Evolutionary conservation across 2,113 vertebrate species (phyloP).

Genomic region (Petromus typicus): DNA sequence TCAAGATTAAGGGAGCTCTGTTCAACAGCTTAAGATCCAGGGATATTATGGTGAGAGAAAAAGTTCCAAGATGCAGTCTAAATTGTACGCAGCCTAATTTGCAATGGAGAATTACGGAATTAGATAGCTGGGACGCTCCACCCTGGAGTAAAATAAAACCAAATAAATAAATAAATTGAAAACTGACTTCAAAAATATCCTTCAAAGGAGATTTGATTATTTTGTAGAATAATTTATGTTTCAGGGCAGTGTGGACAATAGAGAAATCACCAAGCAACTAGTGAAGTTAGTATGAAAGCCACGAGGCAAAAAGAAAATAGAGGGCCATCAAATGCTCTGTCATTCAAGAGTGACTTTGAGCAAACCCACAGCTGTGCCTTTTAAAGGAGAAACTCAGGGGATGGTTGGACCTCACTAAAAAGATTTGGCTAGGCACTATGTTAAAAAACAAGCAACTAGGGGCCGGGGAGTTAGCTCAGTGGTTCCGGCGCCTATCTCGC

Average conservation of each 20-base stretch:
- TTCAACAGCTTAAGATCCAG: too few relatives aligned
- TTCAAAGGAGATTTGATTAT: background rate
- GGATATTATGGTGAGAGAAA: background rate
- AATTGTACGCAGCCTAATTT: background rate
- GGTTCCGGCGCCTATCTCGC: too few relatives aligned
- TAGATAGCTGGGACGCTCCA: background rate
- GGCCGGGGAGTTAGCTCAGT: too few relatives aligned
- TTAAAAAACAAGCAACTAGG: background rate
- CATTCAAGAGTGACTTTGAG: background rate
- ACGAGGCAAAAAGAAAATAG: background rate
- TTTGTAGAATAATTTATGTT: background rate
- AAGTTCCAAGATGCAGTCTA: background rate
- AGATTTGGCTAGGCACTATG: background rate
- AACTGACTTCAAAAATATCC: background rate
- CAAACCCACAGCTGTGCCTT: background rate
- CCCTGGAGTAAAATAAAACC: background rate
- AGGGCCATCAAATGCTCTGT: background rate
- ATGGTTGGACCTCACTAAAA: background rate
- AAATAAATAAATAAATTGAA: background rate
- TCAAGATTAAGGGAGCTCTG: background rate
- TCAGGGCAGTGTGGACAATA: background rate
- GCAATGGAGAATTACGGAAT: background rate
- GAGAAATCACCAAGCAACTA: background rate
- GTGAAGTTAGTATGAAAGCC: background rate
- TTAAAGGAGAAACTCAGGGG: background rate